phyloP scores from a whole-genome alignment of 2,797 vertebrate species.

The Takifugu rubripes region DNA sequence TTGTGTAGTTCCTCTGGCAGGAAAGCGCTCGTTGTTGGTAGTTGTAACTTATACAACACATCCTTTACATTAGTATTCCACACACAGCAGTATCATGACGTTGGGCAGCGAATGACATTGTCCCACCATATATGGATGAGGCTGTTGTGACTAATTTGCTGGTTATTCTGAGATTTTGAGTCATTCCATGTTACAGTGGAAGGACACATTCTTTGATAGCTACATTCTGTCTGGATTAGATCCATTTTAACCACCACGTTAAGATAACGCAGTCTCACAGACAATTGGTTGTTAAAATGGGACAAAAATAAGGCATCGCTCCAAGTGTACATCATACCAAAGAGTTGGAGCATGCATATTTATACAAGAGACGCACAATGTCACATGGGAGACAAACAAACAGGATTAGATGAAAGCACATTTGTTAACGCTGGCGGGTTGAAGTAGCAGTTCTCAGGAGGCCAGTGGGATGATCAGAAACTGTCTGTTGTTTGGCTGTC shows the following conservation, averaged over 20 bases:
- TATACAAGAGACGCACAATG: constrained; percentile 23
- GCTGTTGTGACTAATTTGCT: constrained; percentile 11
- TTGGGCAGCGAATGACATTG: too few relatives aligned
- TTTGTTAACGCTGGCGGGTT: constrained; percentile 16
- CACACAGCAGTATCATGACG: too few relatives aligned
- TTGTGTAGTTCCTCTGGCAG: too few relatives aligned
- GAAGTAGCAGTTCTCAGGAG: constrained; percentile 8
- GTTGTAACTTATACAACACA: too few relatives aligned
- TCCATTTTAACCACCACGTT: not conserved
- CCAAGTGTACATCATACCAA: not conserved
- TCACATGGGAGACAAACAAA: constrained; percentile 33
- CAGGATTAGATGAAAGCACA: constrained; percentile 21
- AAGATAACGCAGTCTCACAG: constrained; percentile 2
- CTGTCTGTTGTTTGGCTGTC: constrained; percentile 26
- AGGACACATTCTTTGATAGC: too few relatives aligned
- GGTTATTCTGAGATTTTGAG: not conserved
- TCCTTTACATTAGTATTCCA: too few relatives aligned
- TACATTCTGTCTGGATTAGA: not conserved
- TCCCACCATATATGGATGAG: too few relatives aligned
- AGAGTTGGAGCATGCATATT: constrained; percentile 36
- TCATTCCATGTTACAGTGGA: not conserved
- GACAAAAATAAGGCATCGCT: constrained; percentile 12
- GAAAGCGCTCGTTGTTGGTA: too few relatives aligned
- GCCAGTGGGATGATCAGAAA: constrained; percentile 12
- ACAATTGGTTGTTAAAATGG: constrained; percentile 19